Evolutionary conservation across 2,113 vertebrate genomes (phyloP).

Genomic region (Poeciliopsis turrubarensis): DNA sequence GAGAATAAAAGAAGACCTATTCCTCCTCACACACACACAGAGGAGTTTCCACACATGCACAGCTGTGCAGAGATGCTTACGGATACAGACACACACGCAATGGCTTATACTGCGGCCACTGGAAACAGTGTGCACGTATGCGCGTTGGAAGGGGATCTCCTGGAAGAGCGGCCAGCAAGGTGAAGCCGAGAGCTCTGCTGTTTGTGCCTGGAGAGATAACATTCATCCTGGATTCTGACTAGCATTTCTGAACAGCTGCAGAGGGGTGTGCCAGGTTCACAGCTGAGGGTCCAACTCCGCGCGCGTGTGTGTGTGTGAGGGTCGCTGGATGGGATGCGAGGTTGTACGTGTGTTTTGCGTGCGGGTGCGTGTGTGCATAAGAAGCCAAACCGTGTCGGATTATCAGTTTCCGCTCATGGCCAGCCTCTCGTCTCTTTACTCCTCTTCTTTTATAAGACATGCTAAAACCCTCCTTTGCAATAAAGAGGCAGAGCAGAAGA

Average conservation of each 20-base stretch:
- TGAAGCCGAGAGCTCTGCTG: conserved; percentile 66
- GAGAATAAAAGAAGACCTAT: conserved; percentile 70
- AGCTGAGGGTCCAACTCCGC: conserved; percentile 59
- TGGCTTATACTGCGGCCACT: conserved; percentile 67
- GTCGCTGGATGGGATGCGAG: conserved; percentile 11
- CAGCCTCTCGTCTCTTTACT: conserved; percentile 48
- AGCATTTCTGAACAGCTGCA: conserved; percentile 59
- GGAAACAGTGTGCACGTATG: conserved; percentile 67
- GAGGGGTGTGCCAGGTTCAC: conserved; percentile 65
- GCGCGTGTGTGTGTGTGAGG: conserved; percentile 16
- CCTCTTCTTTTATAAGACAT: conserved; percentile 55
- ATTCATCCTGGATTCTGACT: conserved; percentile 69
- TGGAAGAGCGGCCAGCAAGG: conserved; percentile 64
- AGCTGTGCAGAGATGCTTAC: conserved; percentile 7
- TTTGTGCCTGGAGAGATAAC: conserved; percentile 74
- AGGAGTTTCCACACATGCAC: conserved; percentile 52
- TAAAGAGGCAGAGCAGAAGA: conserved; percentile 29
- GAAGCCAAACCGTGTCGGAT: conserved; percentile 58
- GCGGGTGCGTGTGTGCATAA: conserved; percentile 48
- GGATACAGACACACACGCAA: conserved; percentile 38
- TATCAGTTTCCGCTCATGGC: conserved; percentile 47
- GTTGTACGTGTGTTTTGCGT: conserved; percentile 31
- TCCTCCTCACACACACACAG: conserved; percentile 58
- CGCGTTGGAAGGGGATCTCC: conserved; percentile 31
- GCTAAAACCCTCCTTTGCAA: conserved; percentile 53